Evolutionary conservation across 2,113 vertebrate species (phyloP).

Genomic region (Macquaria ambigua): DNA sequence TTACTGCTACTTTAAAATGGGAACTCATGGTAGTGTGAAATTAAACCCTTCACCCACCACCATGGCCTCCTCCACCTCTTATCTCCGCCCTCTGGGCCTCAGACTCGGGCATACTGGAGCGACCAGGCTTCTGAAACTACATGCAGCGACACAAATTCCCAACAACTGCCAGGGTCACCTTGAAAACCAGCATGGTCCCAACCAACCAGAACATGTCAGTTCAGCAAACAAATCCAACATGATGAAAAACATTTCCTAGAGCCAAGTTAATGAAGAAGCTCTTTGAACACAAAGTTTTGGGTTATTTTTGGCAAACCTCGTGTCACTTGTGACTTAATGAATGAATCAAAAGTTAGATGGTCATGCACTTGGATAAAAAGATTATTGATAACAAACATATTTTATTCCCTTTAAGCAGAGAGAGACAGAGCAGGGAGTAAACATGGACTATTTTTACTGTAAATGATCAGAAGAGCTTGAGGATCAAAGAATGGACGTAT

Average conservation of each 20-base stretch:
- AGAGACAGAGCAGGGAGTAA: background rate
- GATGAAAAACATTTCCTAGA: background rate
- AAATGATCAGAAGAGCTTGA: background rate
- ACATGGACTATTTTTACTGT: background rate
- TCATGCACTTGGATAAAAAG: background rate
- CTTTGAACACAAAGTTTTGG: background rate
- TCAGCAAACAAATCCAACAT: background rate
- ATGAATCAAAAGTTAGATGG: background rate
- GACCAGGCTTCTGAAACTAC: conserved; percentile 13
- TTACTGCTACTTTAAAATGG: background rate
- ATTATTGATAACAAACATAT: background rate
- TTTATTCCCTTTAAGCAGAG: background rate
- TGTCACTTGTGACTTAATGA: background rate
- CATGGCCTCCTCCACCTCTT: background rate
- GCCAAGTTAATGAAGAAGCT: conserved; percentile 7
- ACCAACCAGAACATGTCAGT: background rate
- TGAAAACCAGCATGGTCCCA: conserved; percentile 31
- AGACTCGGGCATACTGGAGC: background rate
- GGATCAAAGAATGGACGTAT: background rate
- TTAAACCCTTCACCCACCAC: background rate
- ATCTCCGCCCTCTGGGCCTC: background rate
- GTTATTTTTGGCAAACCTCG: background rate
- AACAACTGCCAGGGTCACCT: conserved; percentile 51
- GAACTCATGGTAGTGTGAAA: background rate
- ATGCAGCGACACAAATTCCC: background rate